Conservation (phyloP, 2,113 vertebrate genomes). For the Chauna torquata region DNA sequence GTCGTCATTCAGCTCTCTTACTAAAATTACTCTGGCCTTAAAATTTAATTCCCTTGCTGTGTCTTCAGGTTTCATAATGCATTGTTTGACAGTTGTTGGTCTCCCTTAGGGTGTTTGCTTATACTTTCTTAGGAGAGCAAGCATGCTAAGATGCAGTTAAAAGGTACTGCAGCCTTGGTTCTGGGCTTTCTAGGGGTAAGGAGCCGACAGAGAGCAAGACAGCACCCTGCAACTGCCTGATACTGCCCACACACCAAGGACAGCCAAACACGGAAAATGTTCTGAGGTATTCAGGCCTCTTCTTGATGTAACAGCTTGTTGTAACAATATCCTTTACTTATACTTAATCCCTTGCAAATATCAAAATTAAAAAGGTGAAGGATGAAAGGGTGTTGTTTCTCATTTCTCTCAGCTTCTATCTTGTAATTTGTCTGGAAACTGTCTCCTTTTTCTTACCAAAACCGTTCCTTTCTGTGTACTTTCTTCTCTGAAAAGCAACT, state of each 20-base stretch:
- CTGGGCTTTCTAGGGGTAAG: neutral
- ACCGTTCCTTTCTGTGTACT: neutral
- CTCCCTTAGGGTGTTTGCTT: neutral
- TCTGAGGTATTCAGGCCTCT: neutral
- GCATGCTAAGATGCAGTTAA: neutral
- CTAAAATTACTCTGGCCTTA: neutral
- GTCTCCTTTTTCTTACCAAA: neutral
- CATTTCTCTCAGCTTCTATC: neutral
- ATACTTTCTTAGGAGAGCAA: neutral
- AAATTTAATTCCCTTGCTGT: conserved; percentile 8
- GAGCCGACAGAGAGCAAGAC: neutral
- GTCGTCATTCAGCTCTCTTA: neutral
- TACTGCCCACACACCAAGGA: neutral
- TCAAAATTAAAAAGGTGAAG: neutral
- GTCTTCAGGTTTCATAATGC: neutral
- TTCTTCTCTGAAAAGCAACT: neutral
- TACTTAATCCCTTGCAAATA: neutral
- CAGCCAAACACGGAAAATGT: neutral
- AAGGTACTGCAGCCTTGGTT: neutral
- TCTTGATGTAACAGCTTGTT: neutral
- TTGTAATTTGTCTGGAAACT: neutral
- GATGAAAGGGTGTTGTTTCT: neutral
- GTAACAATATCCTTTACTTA: neutral
- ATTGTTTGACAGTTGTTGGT: neutral
- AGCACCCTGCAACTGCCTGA: neutral